Conservation (phyloP, 2,888 invertebrate genomes). For the Panorpa germanica region DNA sequence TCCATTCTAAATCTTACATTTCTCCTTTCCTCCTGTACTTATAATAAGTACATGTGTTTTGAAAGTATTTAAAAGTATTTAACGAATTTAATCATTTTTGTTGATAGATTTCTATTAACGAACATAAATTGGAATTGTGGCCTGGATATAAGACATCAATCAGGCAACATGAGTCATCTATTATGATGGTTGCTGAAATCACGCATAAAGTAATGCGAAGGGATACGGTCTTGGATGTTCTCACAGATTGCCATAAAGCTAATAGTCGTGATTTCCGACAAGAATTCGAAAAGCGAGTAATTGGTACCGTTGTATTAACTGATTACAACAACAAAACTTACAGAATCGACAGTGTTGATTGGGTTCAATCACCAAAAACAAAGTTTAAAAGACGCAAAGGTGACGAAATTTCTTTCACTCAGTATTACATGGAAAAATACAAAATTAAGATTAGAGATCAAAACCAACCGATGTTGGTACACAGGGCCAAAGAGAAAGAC, state of each 20-base stretch:
- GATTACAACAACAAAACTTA: conserved; percentile 48
- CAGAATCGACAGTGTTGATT: conserved; percentile 7
- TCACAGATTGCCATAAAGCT: conserved; percentile 30
- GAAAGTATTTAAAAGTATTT: too few relatives aligned
- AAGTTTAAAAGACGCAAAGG: background rate
- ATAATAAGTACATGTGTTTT: too few relatives aligned
- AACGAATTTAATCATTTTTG: too few relatives aligned
- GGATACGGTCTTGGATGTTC: conserved; percentile 48
- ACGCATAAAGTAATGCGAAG: conserved; percentile 67
- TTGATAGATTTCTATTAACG: conserved; percentile 40
- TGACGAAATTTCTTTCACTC: conserved; percentile 28
- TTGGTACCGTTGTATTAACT: conserved; percentile 44
- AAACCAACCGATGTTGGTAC: conserved; percentile 64
- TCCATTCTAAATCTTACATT: too few relatives aligned
- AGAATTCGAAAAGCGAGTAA: conserved; percentile 29
- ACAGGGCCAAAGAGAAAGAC: conserved; percentile 47
- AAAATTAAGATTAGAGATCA: conserved; percentile 37
- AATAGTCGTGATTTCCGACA: conserved; percentile 30
- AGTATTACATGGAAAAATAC: conserved; percentile 57
- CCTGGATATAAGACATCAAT: conserved; percentile 75
- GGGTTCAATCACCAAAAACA: conserved; percentile 2
- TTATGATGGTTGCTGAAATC: conserved; percentile 64
- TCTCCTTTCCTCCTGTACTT: too few relatives aligned
- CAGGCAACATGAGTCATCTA: conserved; percentile 55
- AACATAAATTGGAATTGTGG: conserved; percentile 54